Conservation (phyloP, 1,140 invertebrate species). For the Euwallacea similis region DNA sequence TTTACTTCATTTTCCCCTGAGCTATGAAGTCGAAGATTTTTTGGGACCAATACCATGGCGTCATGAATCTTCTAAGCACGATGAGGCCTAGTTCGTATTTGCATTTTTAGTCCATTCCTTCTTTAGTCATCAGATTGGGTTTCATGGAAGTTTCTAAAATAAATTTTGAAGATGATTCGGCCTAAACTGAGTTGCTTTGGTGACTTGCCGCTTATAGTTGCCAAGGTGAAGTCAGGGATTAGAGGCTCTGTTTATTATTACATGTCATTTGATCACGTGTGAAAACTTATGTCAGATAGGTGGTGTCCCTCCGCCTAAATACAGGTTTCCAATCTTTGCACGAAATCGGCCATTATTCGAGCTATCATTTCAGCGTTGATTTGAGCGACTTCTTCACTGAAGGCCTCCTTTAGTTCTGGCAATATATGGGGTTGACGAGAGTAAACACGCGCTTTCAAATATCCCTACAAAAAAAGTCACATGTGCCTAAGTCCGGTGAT, state of each 20-base stretch:
- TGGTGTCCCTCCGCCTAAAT: too few species aligned
- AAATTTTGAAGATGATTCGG: background rate
- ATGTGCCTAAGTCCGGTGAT: too few species aligned
- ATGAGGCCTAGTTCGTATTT: conserved; percentile 1
- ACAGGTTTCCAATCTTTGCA: too few species aligned
- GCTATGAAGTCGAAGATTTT: background rate
- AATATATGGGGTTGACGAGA: too few species aligned
- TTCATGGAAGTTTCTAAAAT: conserved; percentile 30
- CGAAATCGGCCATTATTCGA: too few species aligned
- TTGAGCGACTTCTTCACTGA: too few species aligned
- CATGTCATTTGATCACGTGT: too few species aligned
- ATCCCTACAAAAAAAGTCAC: too few species aligned
- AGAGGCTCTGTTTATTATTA: conserved; percentile 10
- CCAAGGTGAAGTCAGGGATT: conserved; percentile 23
- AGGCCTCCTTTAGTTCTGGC: too few species aligned
- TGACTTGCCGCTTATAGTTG: conserved; percentile 27
- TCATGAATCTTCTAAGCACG: conserved; percentile 1
- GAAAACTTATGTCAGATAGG: too few species aligned
- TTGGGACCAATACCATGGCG: conserved; percentile 2
- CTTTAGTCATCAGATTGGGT: background rate
- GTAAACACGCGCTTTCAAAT: too few species aligned
- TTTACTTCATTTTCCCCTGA: background rate
- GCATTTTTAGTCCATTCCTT: conserved; percentile 21
- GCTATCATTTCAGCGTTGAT: too few species aligned
- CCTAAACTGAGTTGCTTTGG: background rate